Evolutionary conservation across 2,113 vertebrate species (phyloP).

Genomic region (Sakesphorus luctuosus): DNA sequence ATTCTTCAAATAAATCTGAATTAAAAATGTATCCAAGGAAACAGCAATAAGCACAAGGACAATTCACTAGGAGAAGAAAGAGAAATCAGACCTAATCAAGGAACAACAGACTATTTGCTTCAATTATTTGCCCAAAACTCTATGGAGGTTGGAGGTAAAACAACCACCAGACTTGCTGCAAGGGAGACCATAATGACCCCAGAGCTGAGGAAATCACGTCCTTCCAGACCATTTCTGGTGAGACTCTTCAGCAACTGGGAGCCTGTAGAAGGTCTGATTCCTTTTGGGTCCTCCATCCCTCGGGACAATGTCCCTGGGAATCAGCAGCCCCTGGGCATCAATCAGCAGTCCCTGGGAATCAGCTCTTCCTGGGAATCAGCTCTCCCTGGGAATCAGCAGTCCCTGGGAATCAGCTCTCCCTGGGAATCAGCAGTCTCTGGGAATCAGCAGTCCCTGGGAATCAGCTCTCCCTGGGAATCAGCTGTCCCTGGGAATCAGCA

Average conservation of each 20-base stretch:
- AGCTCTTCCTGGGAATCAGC: no score
- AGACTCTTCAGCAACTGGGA: not conserved
- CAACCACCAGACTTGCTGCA: rapidly evolving
- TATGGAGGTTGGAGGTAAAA: not conserved
- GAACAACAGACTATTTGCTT: not conserved
- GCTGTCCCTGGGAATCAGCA: no score
- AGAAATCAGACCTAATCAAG: not conserved
- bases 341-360: no score
- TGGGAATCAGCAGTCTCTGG: no score
- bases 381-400: no score
- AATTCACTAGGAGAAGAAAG: not conserved
- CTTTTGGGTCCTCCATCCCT: rapidly evolving
- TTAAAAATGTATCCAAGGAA: not conserved
- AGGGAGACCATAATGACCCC: not conserved
- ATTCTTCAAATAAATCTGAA: not conserved
- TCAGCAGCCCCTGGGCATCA: no score
- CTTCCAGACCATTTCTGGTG: not conserved
- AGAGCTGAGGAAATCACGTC: not conserved
- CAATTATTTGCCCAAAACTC: not conserved
- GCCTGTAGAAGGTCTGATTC: rapidly evolving
- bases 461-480: no score
- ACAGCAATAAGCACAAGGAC: not conserved
- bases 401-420: no score
- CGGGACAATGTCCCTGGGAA: rapidly evolving
- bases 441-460: no score